A percentile compares a stretch with the other conserved stretches of the same genome.
phyloP scores from a whole-genome alignment of 2,797 vertebrate genomes.

The Lagodon rhomboides region DNA sequence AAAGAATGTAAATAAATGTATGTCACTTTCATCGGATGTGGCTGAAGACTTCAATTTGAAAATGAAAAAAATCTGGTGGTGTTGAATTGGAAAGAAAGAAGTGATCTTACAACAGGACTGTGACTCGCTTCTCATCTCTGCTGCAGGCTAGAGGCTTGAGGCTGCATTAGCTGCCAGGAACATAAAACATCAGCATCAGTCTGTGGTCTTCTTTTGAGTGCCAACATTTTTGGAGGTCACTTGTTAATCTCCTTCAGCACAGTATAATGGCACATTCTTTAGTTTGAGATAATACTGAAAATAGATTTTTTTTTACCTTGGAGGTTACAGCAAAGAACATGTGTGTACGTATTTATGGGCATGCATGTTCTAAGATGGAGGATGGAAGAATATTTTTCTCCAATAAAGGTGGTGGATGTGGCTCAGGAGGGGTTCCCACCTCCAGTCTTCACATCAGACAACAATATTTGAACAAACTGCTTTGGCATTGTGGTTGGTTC shows the following conservation, averaged over 20 bases:
- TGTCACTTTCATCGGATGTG: no score
- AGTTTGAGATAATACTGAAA: neutral
- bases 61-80: no score
- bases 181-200: no score
- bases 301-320: neutral
- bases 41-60: no score
- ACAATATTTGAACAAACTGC: neutral
- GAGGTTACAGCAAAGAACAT: neutral
- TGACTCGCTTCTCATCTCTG: no score
- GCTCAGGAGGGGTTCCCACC: conserved; percentile 12
- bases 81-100: no score
- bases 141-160: no score
- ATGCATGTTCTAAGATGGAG: neutral
- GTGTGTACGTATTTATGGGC: neutral
- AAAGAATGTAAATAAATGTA: no score
- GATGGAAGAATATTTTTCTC: neutral
- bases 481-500: conserved; percentile 33
- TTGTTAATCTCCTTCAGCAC: neutral
- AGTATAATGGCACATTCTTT: neutral
- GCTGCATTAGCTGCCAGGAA: no score
- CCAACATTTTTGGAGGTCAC: neutral
- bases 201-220: neutral
- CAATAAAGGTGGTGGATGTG: conserved; percentile 54
- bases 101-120: no score
- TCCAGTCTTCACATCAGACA: neutral